Evolutionary conservation across 2,888 invertebrate species (phyloP).

Genomic region (Pachycephus smyrnensis): DNA sequence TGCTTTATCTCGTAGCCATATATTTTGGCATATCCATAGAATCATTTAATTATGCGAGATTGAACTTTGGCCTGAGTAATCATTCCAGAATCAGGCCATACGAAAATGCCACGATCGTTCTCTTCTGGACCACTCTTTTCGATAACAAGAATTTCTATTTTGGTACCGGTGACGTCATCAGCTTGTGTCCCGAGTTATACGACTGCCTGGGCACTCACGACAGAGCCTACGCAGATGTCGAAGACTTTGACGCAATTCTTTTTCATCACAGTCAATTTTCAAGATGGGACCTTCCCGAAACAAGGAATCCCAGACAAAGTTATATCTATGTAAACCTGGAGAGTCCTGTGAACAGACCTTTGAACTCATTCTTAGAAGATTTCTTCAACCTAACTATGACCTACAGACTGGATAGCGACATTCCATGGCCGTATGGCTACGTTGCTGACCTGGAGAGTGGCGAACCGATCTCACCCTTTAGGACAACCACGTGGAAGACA

Average conservation of each 20-base stretch:
- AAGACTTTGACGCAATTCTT: constrained; percentile 69
- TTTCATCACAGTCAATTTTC: constrained; percentile 68
- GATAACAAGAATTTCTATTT: constrained; percentile 44
- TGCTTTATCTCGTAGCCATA: too few species aligned
- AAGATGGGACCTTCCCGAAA: constrained; percentile 54
- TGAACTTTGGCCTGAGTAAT: too few species aligned
- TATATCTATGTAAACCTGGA: constrained; percentile 70
- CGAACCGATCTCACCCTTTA: constrained; percentile 38
- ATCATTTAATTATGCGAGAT: too few species aligned
- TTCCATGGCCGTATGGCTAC: constrained; percentile 66
- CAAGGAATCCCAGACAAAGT: constrained; percentile 64
- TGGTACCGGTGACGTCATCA: constrained; percentile 42
- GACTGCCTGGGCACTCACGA: constrained; percentile 68
- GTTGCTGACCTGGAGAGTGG: constrained; percentile 53
- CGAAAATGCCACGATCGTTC: constrained; percentile 37
- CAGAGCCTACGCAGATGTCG: constrained; percentile 55
- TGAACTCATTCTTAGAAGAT: constrained; percentile 39
- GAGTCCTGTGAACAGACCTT: constrained; percentile 56
- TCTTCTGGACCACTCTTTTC: constrained; percentile 60
- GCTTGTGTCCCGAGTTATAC: constrained; percentile 54
- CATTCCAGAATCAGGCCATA: too few species aligned
- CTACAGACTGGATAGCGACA: constrained; percentile 70
- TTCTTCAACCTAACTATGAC: constrained; percentile 74
- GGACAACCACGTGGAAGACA: constrained; percentile 32
- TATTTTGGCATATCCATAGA: too few species aligned